These are phyloP conservation scores for Crepidodera aurea DNA, from an alignment of 2,888 invertebrate species.

Conservation along the genomic window DNA sequence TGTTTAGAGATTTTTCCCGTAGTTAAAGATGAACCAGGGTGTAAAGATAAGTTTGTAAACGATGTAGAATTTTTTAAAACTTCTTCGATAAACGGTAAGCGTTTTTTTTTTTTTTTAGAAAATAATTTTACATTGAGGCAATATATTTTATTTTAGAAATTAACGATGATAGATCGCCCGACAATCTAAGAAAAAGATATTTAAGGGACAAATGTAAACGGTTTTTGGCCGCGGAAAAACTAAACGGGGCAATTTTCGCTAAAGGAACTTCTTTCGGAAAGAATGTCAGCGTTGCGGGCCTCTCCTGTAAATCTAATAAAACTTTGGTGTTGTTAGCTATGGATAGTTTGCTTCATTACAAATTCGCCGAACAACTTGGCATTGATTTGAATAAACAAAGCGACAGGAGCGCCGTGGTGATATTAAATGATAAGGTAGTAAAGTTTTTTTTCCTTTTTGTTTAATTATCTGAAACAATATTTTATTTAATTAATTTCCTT, in stretches of 20 bases:
- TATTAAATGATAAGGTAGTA: slow-evolving; percentile 75
- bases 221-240: slow-evolving; percentile 58
- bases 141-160: slow-evolving; percentile 21
- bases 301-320: slow-evolving; percentile 67
- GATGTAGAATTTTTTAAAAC: slow-evolving; percentile 37
- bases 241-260: slow-evolving; percentile 58
- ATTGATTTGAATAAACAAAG: slow-evolving; percentile 69
- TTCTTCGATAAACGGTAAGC: slow-evolving; percentile 43
- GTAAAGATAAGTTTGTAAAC: slow-evolving; percentile 22
- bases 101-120: not conserved
- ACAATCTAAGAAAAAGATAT: slow-evolving; percentile 58
- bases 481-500: no score
- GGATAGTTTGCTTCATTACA: slow-evolving; percentile 75
- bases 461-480: not conserved
- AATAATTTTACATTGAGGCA: not conserved
- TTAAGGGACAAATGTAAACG: slow-evolving; percentile 50
- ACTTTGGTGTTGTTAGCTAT: slow-evolving; percentile 73
- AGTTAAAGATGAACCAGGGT: slow-evolving; percentile 20
- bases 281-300: slow-evolving; percentile 53
- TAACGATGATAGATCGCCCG: slow-evolving; percentile 59
- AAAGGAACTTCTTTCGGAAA: slow-evolving; percentile 9
- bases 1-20: slow-evolving; percentile 25
- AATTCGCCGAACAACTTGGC: slow-evolving; percentile 79
- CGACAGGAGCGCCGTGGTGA: slow-evolving; percentile 73
- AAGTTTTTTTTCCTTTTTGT: slow-evolving; percentile 7